These are phyloP conservation scores for Dryobates pubescens DNA, from an alignment of 2,797 vertebrate genomes.

Conservation along the genomic window DNA sequence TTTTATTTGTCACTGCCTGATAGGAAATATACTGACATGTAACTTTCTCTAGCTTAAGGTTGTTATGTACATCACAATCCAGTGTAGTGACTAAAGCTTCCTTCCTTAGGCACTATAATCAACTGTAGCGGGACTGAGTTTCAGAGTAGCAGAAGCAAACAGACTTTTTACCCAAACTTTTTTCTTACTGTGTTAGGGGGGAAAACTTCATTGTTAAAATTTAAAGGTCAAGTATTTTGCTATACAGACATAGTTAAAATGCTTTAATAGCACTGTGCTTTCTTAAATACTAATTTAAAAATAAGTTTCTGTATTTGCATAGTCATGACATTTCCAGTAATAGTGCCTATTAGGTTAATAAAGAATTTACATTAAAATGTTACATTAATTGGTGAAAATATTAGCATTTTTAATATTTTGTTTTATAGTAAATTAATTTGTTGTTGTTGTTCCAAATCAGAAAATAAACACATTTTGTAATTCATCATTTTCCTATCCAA, in stretches of 20 bases:
- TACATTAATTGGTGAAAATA: neutral
- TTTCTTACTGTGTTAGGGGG: neutral
- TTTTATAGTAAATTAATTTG: neutral
- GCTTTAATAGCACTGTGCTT: neutral
- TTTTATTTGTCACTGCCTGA: neutral
- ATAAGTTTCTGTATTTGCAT: neutral
- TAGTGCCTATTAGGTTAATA: neutral
- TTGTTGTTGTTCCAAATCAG: neutral
- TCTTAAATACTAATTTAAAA: neutral
- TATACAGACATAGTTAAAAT: neutral
- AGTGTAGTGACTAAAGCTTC: neutral
- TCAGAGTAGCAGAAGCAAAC: neutral
- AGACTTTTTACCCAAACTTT: neutral
- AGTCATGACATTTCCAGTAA: neutral
- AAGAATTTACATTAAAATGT: neutral
- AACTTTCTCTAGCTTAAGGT: neutral
- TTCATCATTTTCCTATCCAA: neutral
- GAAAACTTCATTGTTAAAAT: neutral
- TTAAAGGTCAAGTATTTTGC: neutral
- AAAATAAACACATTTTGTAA: neutral
- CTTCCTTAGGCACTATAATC: neutral
- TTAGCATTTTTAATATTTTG: neutral
- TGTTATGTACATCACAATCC: neutral
- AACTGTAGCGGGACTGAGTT: neutral
- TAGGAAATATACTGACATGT: neutral